Conservation (phyloP, 2,888 invertebrate genomes). For the Baronia brevicornis region DNA sequence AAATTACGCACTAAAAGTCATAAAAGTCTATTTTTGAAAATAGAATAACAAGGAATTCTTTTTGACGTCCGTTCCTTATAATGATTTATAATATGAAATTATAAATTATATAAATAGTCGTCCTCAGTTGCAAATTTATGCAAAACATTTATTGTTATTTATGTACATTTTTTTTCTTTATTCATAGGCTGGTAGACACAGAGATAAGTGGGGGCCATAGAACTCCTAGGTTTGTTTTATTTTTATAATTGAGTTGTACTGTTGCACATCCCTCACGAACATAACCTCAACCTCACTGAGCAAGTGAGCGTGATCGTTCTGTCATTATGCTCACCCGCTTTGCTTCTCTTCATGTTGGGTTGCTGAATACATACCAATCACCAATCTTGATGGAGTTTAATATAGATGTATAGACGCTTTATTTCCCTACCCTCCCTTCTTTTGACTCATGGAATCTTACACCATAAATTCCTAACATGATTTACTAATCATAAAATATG, state of each 20-base stretch:
- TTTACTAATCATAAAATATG: slow-evolving; percentile 2
- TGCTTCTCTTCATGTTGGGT: slow-evolving; percentile 39
- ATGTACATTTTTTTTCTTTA: slow-evolving; percentile 43
- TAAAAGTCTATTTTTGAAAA: too few species aligned
- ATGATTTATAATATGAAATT: too few species aligned
- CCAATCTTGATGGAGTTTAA: slow-evolving; percentile 13
- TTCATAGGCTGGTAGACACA: slow-evolving; percentile 79
- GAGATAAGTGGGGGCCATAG: slow-evolving; percentile 80
- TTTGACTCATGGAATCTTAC: slow-evolving; percentile 7
- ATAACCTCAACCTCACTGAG: slow-evolving; percentile 24
- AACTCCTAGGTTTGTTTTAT: slow-evolving; percentile 80
- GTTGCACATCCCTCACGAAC: slow-evolving; percentile 45
- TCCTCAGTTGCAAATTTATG: too few species aligned
- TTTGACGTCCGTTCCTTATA: too few species aligned
- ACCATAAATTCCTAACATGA: slow-evolving; percentile 11
- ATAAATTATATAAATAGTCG: too few species aligned
- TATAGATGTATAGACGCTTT: slow-evolving; percentile 11
- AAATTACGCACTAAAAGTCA: too few species aligned
- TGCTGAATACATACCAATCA: slow-evolving; percentile 25
- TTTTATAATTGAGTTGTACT: slow-evolving; percentile 67
- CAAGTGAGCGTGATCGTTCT: slow-evolving; percentile 18
- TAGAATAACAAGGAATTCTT: too few species aligned
- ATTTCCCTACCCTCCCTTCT: slow-evolving; percentile 10
- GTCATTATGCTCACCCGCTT: slow-evolving; percentile 41
- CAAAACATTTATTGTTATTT: neutral